These are phyloP conservation scores for Dicaeum eximium DNA, from an alignment of 2,113 vertebrate species.

Conservation along the genomic window DNA sequence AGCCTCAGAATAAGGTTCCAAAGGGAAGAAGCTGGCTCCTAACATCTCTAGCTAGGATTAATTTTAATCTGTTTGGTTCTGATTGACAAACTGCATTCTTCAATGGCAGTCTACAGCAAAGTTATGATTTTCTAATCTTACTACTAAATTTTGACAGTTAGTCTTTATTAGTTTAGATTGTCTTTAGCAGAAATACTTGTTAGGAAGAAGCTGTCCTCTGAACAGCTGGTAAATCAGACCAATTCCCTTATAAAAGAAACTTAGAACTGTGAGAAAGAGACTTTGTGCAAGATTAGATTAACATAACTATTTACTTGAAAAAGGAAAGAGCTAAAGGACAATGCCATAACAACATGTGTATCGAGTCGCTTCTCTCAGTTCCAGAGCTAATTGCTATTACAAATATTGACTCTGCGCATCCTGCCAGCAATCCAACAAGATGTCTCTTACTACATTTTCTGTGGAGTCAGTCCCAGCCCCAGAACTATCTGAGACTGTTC, in stretches of 20 bases:
- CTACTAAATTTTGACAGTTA: background rate
- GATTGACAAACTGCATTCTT: background rate
- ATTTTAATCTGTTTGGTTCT: background rate
- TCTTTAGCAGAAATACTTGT: background rate
- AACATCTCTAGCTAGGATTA: background rate
- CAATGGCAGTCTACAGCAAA: background rate
- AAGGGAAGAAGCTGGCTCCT: background rate
- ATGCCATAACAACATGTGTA: background rate
- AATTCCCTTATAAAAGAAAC: background rate
- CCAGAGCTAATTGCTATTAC: slow-evolving; percentile 44
- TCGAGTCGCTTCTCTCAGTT: slow-evolving; percentile 3
- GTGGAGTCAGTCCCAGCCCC: slow-evolving; percentile 19
- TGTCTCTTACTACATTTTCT: background rate
- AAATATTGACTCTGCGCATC: slow-evolving; percentile 38
- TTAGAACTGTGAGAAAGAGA: background rate
- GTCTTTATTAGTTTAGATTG: background rate
- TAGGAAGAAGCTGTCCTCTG: background rate
- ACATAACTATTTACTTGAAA: slow-evolving; percentile 39
- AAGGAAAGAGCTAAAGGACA: slow-evolving; percentile 11
- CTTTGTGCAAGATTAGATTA: slow-evolving; percentile 38
- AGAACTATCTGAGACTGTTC: background rate
- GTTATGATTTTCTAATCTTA: background rate
- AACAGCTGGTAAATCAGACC: background rate
- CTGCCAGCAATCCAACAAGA: background rate
- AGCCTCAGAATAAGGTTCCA: background rate